Evolutionary conservation across 1,140 invertebrate genomes (phyloP).

Genomic region (Amphibalanus amphitrite): DNA sequence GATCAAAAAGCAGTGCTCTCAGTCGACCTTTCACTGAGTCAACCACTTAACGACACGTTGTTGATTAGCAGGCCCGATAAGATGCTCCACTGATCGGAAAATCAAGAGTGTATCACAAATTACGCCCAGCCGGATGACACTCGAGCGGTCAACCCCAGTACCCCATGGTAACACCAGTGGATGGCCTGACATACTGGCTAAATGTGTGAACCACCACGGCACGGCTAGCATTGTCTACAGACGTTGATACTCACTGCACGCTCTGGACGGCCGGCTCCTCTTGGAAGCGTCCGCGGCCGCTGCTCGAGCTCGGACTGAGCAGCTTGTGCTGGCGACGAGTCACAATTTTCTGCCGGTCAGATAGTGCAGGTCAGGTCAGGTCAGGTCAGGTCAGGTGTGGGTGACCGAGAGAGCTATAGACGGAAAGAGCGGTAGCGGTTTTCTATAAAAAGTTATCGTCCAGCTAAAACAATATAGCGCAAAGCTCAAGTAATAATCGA

Average conservation of each 20-base stretch:
- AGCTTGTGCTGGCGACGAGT: neutral
- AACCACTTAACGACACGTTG: no score
- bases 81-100: neutral
- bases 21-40: no score
- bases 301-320: neutral
- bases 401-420: no score
- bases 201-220: neutral
- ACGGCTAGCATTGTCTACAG: neutral
- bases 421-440: no score
- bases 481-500: no score
- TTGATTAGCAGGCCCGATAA: no score
- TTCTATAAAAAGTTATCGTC: no score
- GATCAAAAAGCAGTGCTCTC: no score
- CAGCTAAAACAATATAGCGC: no score
- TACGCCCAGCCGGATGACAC: neutral
- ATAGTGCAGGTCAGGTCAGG: no score
- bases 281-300: neutral
- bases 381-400: no score
- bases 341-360: neutral
- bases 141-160: neutral
- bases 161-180: neutral
- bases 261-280: neutral
- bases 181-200: neutral
- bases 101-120: no score
- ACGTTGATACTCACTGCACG: neutral